Evolutionary conservation across 2,113 vertebrate genomes (phyloP).

Genomic region (Dermatemys mawii): DNA sequence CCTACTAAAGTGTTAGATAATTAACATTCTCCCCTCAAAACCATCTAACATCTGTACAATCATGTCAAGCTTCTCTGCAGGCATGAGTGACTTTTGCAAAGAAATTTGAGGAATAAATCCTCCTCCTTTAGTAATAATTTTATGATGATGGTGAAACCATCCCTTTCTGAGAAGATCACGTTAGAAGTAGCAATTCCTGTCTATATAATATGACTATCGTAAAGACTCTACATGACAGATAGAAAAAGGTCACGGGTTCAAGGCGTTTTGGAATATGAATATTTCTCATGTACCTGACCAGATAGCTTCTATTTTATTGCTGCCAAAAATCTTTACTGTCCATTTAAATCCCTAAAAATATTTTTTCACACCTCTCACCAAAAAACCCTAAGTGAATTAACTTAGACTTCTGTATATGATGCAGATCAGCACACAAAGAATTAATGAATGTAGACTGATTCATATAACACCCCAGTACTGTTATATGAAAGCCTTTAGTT

Average conservation of each 20-base stretch:
- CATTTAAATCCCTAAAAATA: neutral
- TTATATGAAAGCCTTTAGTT: neutral
- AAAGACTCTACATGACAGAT: slow-evolving; percentile 12
- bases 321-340: neutral
- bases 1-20: slow-evolving; percentile 75
- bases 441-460: neutral
- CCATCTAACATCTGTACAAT: slow-evolving; percentile 48
- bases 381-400: neutral
- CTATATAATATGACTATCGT: slow-evolving; percentile 20
- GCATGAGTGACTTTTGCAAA: slow-evolving; percentile 63
- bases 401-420: neutral
- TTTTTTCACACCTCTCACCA: neutral
- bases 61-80: slow-evolving; percentile 67
- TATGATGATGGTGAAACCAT: slow-evolving; percentile 48
- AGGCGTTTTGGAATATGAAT: slow-evolving; percentile 18
- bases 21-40: slow-evolving; percentile 74
- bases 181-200: slow-evolving; percentile 20
- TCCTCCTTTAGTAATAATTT: slow-evolving; percentile 52
- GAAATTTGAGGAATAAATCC: slow-evolving; percentile 46
- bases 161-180: slow-evolving; percentile 1
- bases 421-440: neutral
- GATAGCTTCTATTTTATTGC: neutral
- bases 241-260: neutral
- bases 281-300: neutral
- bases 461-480: neutral